Evolutionary conservation across 2,797 vertebrate genomes (phyloP).

Genomic region (Argyrosomus regius): DNA sequence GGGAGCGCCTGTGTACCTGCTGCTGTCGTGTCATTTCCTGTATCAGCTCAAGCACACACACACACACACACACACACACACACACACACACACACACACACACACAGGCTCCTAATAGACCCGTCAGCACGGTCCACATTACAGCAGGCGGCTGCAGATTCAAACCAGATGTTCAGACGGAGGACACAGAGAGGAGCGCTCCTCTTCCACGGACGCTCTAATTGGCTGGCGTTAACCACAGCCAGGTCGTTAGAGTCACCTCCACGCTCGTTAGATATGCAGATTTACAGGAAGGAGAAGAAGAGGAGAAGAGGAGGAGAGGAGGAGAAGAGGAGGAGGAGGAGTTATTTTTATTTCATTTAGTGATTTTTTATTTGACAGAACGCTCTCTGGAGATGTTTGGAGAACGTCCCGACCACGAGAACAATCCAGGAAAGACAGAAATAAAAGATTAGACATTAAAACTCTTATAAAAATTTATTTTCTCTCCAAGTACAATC

Average conservation of each 20-base stretch:
- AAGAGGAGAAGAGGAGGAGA: neutral
- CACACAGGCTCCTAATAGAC: constrained; percentile 39
- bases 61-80: neutral
- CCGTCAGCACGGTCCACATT: constrained; percentile 45
- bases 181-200: constrained; percentile 6
- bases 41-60: constrained; percentile 38
- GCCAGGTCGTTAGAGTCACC: constrained; percentile 65
- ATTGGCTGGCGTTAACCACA: constrained; percentile 54
- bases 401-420: neutral
- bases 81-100: constrained; percentile 5
- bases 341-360: constrained; percentile 5
- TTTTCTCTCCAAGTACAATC: too few species aligned
- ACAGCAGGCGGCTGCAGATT: constrained; percentile 40
- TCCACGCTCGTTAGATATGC: constrained; percentile 69
- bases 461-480: too few species aligned
- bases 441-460: too few species aligned
- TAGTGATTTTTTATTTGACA: constrained; percentile 45
- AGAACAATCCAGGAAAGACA: neutral
- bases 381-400: constrained; percentile 1
- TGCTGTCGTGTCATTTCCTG: constrained; percentile 59
- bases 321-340: neutral
- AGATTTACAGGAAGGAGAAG: constrained; percentile 47
- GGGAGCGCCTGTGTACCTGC: constrained; percentile 51
- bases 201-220: constrained; percentile 44
- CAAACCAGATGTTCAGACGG: constrained; percentile 57